A percentile compares a stretch with the other conserved stretches of the same genome.
phyloP scores from a whole-genome alignment of 2,888 invertebrate species.

The Phorcus lineatus region DNA sequence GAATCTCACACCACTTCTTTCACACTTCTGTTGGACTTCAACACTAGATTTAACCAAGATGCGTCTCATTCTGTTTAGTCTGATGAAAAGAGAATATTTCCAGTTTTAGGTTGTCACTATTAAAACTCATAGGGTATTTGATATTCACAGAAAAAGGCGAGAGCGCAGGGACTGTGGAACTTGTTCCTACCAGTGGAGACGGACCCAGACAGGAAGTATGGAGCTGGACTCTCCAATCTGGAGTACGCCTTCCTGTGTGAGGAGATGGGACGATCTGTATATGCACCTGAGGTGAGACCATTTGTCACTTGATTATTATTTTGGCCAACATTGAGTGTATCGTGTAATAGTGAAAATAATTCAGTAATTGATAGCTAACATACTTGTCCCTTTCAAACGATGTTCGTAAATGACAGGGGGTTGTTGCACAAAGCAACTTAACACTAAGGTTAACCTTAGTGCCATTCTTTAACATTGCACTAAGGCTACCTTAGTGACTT shows the following conservation, averaged over 20 bases:
- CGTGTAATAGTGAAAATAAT: no score
- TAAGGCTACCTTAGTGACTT: no score
- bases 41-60: no score
- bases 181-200: slow-evolving; percentile 75
- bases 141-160: slow-evolving; percentile 68
- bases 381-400: no score
- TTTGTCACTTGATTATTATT: neutral
- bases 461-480: no score
- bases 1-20: no score
- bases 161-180: slow-evolving; percentile 75
- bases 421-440: no score
- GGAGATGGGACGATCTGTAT: slow-evolving; percentile 72
- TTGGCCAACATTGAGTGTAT: no score
- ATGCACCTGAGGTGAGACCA: slow-evolving; percentile 73
- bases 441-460: no score
- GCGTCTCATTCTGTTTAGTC: neutral
- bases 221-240: slow-evolving; percentile 75
- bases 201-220: slow-evolving; percentile 68
- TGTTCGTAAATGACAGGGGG: no score
- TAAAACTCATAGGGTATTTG: neutral
- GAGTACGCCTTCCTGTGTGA: slow-evolving; percentile 77
- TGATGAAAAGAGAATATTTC: neutral
- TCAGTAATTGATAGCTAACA: no score
- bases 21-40: no score
- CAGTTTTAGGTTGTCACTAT: neutral